phyloP scores from a whole-genome alignment of 2,113 vertebrate species.

The Megaleporinus macrocephalus region DNA sequence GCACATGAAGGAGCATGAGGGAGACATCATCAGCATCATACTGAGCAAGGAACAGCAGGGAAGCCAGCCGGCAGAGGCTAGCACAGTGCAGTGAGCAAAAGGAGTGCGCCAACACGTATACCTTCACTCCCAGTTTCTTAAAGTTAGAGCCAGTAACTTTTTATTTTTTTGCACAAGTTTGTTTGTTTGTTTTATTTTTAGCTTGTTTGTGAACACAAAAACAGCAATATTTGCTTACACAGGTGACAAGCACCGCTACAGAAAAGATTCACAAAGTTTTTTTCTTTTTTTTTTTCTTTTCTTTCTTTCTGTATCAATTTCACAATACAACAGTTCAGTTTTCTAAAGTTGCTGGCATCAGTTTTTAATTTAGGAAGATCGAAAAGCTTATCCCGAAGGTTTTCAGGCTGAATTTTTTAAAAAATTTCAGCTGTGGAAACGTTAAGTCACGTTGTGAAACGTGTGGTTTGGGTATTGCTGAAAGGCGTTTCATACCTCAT shows the following conservation, averaged over 20 bases:
- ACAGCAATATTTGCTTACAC: constrained; percentile 2
- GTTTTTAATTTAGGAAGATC: constrained; percentile 41
- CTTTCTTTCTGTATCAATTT: neutral
- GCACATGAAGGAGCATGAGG: constrained; percentile 99
- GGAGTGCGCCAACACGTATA: neutral
- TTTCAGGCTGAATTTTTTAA: neutral
- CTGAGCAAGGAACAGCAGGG: constrained; percentile 88
- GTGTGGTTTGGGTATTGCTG: constrained; percentile 6
- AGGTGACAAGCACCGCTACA: neutral
- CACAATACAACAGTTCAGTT: neutral
- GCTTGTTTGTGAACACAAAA: neutral
- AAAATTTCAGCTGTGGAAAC: constrained; percentile 3
- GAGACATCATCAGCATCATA: constrained; percentile 97
- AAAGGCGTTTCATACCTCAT: constrained; percentile 70
- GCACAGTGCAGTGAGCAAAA: constrained; percentile 60
- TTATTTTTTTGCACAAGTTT: constrained; percentile 31
- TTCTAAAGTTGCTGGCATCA: constrained; percentile 7
- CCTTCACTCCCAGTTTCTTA: constrained; percentile 16
- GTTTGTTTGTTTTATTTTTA: neutral
- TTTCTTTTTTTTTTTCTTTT: neutral
- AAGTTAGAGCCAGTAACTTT: constrained; percentile 31
- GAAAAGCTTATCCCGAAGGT: neutral
- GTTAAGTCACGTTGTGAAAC: neutral
- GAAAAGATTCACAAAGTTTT: neutral
- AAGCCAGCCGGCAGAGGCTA: constrained; percentile 63